Evolutionary conservation across 1,140 invertebrate species (phyloP), one percentile per base, ranked within the genome.

Genomic region (Cotesia chilonis): DNA sequence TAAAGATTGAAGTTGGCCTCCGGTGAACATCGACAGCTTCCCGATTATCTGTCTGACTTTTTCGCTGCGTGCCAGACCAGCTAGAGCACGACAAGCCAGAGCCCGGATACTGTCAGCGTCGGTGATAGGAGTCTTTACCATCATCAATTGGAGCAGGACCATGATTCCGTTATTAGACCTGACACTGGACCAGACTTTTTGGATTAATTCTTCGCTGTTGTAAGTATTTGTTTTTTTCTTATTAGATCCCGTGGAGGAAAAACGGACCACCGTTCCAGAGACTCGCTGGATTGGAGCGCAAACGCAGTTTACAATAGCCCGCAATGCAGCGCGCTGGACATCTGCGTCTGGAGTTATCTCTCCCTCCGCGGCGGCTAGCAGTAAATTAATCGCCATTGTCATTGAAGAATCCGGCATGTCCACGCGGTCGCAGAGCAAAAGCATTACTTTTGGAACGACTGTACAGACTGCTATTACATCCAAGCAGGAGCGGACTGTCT

Each of bases 81-180:
- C 94, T 14, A 99, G 88, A 3, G 96, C 96, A 77, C 95, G 90
- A 81, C 97, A 98, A 2, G 97, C 95, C 76, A 99, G 87, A 3
- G 95, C 94, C 51, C 97, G 88, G 76, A 99, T 94, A 55, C 92
- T 93, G 87, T 99, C 98, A 3, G 97, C 98, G 89, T 99, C 97
- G 1, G 96, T 98, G 28, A 99, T 95, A 0, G 98, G 97, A 7
- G 93, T 93, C 88, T 98, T 98, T 4, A 95, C 92, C 83, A 94
- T 92, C 90, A 99, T 93, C 51, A 98, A 87, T 75, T 92, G 92
- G 1, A 95, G 81, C 20, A 95, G 82, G 82, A 96, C 95, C 93
- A 98, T 97, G 68, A 98, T 98, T n/a, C 96, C 96, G 87, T 98
- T 98, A 84, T 97, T 98, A 1, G 92, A 92, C 74, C 97, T 88